These are phyloP conservation scores for Coilia nasus DNA, from an alignment of 2,797 vertebrate species.

Conservation along the genomic window DNA sequence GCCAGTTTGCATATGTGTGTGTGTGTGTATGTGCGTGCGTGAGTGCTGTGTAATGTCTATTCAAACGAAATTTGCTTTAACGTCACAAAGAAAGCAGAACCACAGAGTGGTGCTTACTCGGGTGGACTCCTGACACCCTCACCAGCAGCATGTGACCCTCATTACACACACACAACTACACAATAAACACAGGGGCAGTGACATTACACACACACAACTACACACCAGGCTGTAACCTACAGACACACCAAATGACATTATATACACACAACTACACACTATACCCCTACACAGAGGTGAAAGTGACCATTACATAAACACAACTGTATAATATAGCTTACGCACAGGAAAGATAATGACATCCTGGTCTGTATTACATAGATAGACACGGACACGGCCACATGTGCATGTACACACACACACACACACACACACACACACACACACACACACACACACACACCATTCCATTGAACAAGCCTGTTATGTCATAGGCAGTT, in stretches of 20 bases:
- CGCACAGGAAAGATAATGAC: not conserved
- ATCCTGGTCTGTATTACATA: not conserved
- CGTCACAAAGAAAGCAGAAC: not conserved
- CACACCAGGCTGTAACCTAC: no score
- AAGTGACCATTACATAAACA: no score
- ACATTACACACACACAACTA: no score
- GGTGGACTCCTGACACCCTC: not conserved
- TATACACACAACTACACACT: no score
- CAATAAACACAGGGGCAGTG: no score
- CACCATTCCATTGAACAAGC: not conserved
- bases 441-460: not conserved
- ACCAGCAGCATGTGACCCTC: not conserved
- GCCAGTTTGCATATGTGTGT: not conserved
- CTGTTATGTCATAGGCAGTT: not conserved
- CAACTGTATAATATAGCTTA: not conserved
- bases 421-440: not conserved
- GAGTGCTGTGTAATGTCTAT: not conserved
- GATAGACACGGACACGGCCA: not conserved
- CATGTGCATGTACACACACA: not conserved
- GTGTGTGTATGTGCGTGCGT: not conserved
- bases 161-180: not conserved
- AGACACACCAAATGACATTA: no score
- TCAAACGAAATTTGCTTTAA: not conserved
- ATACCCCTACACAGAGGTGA: not conserved
- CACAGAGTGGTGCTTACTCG: not conserved